Evolutionary conservation across 2,888 invertebrate genomes (phyloP), one percentile per base, ranked within the genome.

Genomic region (Eristalinus sepulchralis): DNA sequence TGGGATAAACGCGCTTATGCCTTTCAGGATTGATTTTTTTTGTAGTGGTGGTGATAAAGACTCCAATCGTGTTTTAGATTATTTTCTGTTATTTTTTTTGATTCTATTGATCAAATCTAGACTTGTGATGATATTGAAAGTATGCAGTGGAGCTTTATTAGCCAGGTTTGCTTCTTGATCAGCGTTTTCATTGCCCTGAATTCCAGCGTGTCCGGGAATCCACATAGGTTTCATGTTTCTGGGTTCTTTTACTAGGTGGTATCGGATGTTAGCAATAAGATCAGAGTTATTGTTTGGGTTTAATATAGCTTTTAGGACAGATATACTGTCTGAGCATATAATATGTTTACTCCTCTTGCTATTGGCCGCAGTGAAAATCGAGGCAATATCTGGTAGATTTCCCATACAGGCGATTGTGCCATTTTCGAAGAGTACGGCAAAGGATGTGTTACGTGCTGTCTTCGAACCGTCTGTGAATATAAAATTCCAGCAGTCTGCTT

Each of bases 211-310:
- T 36, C 10, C 39, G 13, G 39, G n/a, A 39, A 13, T n/a, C 39
- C 39, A 39, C 39, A 39, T n/a, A 39, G 13, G 39, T n/a, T n/a
- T 39, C 5, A 39, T n/a, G 13, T 39, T n/a, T n/a, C 34, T 34
- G 34, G 34, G 34, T 34, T 2, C 34, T 34, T 34, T 34, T 9
- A 10, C 8, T 10, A 34, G 34, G 34, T 34, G 34, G 34, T 34
- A 34, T 34, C 34, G 34, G 34, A 34, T 34, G 10, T 34, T 9
- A 34, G 34, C 8, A n/a, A 39, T n/a, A n/a, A 39, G 39, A 3
- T n/a, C 57, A 62, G 57, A 73, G 34, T 75, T 71, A 63, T 27
- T 71, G 39, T 68, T 36, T 10, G 63, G 20, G 22, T 34, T 34
- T n/a, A 20, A 20, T 22, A 55, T 55, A 55, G 55, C 55, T 22